Evolutionary conservation across 2,113 vertebrate genomes (phyloP).

Genomic region (Chlorodrepanis virens): DNA sequence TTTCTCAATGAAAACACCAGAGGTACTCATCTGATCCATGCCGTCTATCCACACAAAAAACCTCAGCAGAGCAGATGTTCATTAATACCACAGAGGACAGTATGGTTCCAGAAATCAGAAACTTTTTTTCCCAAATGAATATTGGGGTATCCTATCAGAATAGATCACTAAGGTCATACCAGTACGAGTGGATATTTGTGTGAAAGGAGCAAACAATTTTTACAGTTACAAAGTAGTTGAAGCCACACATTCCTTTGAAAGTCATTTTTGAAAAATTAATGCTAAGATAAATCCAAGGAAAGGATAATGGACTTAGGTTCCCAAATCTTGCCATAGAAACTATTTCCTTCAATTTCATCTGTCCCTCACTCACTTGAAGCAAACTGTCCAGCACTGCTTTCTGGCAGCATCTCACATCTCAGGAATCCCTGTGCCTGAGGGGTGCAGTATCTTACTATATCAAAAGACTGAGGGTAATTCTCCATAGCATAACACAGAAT

Average conservation of each 20-base stretch:
- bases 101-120: background rate
- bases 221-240: background rate
- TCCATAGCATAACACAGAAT: background rate
- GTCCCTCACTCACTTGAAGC: background rate
- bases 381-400: background rate
- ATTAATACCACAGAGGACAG: background rate
- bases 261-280: background rate
- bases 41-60: background rate
- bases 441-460: background rate
- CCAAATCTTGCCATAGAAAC: background rate
- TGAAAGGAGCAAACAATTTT: background rate
- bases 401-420: background rate
- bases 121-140: background rate
- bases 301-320: background rate
- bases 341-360: background rate
- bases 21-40: background rate
- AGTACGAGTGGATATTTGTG: background rate
- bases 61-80: background rate
- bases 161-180: background rate
- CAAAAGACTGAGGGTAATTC: background rate
- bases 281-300: background rate
- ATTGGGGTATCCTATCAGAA: background rate
- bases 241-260: background rate
- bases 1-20: background rate
- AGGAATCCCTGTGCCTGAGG: background rate